Evolutionary conservation across 2,113 vertebrate genomes (phyloP).

Genomic region (Gambusia holbrooki): DNA sequence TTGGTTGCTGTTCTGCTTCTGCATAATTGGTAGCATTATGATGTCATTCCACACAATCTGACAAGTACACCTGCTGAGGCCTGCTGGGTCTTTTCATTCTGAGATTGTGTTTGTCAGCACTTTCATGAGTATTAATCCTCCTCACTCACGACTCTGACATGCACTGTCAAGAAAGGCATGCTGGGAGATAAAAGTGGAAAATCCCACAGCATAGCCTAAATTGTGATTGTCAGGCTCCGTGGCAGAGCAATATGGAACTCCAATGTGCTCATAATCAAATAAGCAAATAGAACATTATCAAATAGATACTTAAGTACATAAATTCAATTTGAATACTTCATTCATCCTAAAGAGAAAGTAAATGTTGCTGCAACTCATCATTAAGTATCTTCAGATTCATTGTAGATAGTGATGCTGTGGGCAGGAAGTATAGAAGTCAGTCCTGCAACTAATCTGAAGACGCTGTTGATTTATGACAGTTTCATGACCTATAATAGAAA

Average conservation of each 20-base stretch:
- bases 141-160: slow-evolving; percentile 45
- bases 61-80: slow-evolving; percentile 21
- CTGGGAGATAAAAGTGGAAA: slow-evolving; percentile 65
- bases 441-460: too few species aligned
- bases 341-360: too few species aligned
- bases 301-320: too few species aligned
- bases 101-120: slow-evolving; percentile 70
- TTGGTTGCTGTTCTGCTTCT: slow-evolving; percentile 22
- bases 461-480: too few species aligned
- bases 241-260: background rate
- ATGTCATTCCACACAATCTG: slow-evolving; percentile 45
- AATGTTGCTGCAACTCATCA: too few species aligned
- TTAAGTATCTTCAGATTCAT: too few species aligned
- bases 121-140: slow-evolving; percentile 64
- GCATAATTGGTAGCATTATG: slow-evolving; percentile 10
- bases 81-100: slow-evolving; percentile 39
- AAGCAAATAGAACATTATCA: too few species aligned
- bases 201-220: slow-evolving; percentile 47
- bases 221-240: slow-evolving; percentile 10
- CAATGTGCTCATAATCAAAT: too few species aligned
- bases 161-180: slow-evolving; percentile 60
- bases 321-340: too few species aligned
- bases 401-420: too few species aligned
- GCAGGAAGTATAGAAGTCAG: too few species aligned
- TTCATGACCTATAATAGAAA: too few species aligned